Conservation (phyloP, 2,797 vertebrate genomes). For the Centroberyx gerrardi region DNA sequence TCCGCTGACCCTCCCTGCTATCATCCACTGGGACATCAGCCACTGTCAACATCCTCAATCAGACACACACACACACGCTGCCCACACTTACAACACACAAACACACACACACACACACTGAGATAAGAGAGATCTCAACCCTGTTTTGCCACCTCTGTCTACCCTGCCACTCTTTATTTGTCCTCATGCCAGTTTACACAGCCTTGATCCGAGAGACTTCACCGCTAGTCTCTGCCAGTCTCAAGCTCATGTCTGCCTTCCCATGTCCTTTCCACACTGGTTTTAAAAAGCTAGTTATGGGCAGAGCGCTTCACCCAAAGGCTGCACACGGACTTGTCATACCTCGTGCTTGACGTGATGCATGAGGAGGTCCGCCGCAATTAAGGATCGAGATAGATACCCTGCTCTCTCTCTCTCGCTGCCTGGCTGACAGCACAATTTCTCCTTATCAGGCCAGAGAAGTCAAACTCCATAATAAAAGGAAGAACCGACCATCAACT, state of each 20-base stretch:
- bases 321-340: slow-evolving; percentile 21
- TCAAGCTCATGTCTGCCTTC: background rate
- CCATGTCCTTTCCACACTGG: slow-evolving; percentile 25
- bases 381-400: slow-evolving; percentile 32
- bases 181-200: slow-evolving; percentile 34
- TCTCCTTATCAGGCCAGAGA: slow-evolving; percentile 38
- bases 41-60: slow-evolving; percentile 39
- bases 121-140: slow-evolving; percentile 6
- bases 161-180: slow-evolving; percentile 31
- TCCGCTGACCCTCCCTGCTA: slow-evolving; percentile 47
- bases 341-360: slow-evolving; percentile 35
- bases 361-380: slow-evolving; percentile 29
- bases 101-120: slow-evolving; percentile 5
- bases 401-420: slow-evolving; percentile 16
- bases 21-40: slow-evolving; percentile 49
- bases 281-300: slow-evolving; percentile 46
- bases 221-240: slow-evolving; percentile 9
- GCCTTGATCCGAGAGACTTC: slow-evolving; percentile 16
- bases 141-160: background rate
- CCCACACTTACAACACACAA: background rate
- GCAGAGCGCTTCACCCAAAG: slow-evolving; percentile 13
- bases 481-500: slow-evolving; percentile 13
- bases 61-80: slow-evolving; percentile 18
- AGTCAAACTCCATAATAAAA: slow-evolving; percentile 24
- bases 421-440: slow-evolving; percentile 45